phyloP scores from a whole-genome alignment of 2,113 vertebrate species.

The Macquaria australasica region DNA sequence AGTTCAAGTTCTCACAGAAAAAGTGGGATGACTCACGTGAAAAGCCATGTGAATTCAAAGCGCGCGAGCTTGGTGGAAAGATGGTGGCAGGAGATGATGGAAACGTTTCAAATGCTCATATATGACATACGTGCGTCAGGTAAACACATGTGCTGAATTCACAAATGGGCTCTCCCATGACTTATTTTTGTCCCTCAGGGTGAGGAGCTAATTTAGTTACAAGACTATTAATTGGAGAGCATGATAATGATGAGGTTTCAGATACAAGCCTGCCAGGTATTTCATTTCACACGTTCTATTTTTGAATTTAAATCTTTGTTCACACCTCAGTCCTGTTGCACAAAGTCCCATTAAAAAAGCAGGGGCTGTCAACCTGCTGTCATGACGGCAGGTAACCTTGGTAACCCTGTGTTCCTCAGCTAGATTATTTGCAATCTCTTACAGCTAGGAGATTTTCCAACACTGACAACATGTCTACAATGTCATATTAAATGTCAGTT shows the following conservation, averaged over 20 bases:
- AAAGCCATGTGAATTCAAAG: conserved; percentile 3
- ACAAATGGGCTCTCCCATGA: background rate
- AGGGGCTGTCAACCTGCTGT: conserved; percentile 54
- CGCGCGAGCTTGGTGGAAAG: background rate
- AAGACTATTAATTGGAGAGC: background rate
- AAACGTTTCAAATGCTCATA: background rate
- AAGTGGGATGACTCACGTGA: background rate
- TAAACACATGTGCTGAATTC: background rate
- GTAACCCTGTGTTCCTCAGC: conserved; percentile 9
- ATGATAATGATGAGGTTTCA: conserved; percentile 50
- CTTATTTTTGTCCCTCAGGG: background rate
- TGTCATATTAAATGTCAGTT: conserved; percentile 18
- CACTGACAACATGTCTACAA: conserved; percentile 5
- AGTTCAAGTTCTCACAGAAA: conserved; percentile 3
- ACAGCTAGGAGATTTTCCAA: background rate
- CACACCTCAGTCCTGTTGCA: conserved; percentile 46
- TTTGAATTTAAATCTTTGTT: conserved; percentile 59
- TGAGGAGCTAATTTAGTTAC: background rate
- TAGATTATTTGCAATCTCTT: conserved; percentile 25
- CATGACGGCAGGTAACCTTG: conserved; percentile 39
- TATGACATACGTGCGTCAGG: background rate
- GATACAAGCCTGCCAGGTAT: conserved; percentile 27
- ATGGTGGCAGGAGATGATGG: background rate
- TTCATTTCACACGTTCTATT: conserved; percentile 51
- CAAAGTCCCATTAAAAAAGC: conserved; percentile 51